Percentiles rank a stretch among this genome's conserved stretches.
Conservation (phyloP, 1,140 invertebrate species). For the Sycophila sp. region DNA sequence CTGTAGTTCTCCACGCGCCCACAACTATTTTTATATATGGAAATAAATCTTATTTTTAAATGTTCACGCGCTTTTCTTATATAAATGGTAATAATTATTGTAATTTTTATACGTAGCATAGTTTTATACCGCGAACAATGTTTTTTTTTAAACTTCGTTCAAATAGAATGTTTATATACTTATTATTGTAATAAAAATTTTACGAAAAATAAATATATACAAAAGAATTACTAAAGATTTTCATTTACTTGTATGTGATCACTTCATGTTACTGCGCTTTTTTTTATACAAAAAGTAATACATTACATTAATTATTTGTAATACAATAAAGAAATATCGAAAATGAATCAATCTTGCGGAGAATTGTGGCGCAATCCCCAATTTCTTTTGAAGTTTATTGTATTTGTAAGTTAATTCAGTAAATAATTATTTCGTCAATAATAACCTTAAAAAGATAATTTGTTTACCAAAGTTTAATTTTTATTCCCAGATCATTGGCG, state of each 20-base stretch:
- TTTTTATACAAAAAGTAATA: background rate
- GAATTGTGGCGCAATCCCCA: conserved; percentile 13
- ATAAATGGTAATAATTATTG: too few relatives aligned
- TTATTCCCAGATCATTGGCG: background rate
- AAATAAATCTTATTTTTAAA: too few relatives aligned
- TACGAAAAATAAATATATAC: background rate
- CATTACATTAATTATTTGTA: too few relatives aligned
- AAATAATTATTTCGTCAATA: background rate
- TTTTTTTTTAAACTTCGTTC: too few relatives aligned
- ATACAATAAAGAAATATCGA: too few relatives aligned
- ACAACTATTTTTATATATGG: too few relatives aligned
- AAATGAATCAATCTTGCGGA: conserved; percentile 4
- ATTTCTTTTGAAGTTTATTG: conserved; percentile 25
- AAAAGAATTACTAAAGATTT: background rate
- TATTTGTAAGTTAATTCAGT: conserved; percentile 20
- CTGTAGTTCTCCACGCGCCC: too few relatives aligned
- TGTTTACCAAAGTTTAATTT: background rate
- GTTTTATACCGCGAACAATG: background rate
- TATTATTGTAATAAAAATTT: too few relatives aligned
- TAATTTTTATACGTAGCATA: too few relatives aligned
- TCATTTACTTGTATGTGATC: background rate
- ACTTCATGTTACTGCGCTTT: background rate
- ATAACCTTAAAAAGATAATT: background rate
- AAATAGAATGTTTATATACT: too few relatives aligned
- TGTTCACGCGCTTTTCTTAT: too few relatives aligned